Base-by-base conservation (phyloP, 92 coral and sea anemone species). In the Phenganax subtilis region DNA sequence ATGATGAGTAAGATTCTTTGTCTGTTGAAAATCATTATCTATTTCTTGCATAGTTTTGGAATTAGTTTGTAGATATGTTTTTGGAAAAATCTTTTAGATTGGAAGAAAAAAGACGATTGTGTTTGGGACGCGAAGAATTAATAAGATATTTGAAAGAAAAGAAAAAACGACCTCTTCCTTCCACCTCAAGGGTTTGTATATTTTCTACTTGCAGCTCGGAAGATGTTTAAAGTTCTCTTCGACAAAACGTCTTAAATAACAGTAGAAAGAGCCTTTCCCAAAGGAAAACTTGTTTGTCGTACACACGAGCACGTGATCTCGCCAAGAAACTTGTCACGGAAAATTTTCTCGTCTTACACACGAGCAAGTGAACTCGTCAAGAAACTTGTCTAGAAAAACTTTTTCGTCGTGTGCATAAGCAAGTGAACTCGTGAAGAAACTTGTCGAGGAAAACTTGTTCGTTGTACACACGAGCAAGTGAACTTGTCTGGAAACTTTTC, bases 111-210 rank as follows among this genome's bases (percentile, higher is more conserved):
- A 83, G 88, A 76, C 87, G 98, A 28, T 75, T 86, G 57, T 47
- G 83, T 30, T 88, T 92, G 71, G 92, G 98, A 11, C 80, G 93
- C 71, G 86, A 88, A 47, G 98, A 92, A 62, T 82, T 92, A 37
- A 58, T 87, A 7, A 81, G 76, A 82, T 94, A 94, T 75, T 88
- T 94, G 5, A 77, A 92, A 63, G 98, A 94, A 76, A 94, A 94
- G 90, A 94, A 94, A 77, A 90, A 89, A 52, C 90, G 98, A 15
- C 91, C 98, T 1, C 84, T 90, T 14, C 94, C 98, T 14, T 90
- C 97, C 20, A 85, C 92, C 14, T 91, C 97, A 37, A 61, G 82
- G 82, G 82, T 78, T 29, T 28, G 81, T 76, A 57, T 47, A 1
- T 76, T 20, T 20, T 11, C 0, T 47, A 20, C 25, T 20, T 20